Conservation (phyloP, 2,797 vertebrate genomes). For the Poeciliopsis infans region DNA sequence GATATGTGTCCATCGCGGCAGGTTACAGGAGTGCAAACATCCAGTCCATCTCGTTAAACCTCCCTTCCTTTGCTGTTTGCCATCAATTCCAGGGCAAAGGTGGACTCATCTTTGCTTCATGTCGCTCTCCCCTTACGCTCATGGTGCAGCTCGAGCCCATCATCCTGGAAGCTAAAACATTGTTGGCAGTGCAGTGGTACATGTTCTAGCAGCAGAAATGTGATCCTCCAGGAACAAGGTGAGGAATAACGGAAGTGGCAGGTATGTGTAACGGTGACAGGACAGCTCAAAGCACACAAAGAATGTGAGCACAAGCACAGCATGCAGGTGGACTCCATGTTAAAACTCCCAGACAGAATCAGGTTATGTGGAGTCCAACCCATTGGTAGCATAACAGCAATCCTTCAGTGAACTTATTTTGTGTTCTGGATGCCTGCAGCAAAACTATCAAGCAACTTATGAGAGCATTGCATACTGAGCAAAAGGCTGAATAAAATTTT, state of each 20-base stretch:
- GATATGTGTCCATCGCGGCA: conserved; percentile 10
- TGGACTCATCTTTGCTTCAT: conserved; percentile 22
- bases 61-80: conserved; percentile 50
- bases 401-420: not conserved
- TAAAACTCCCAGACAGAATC: not conserved
- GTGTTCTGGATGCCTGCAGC: not conserved
- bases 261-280: conserved; percentile 30
- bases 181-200: conserved; percentile 43
- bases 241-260: conserved; percentile 37
- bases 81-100: conserved; percentile 36
- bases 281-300: conserved; percentile 9
- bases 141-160: conserved; percentile 37
- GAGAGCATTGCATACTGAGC: not conserved
- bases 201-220: conserved; percentile 41
- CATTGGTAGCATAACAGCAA: not conserved
- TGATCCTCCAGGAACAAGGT: conserved; percentile 50
- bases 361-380: not conserved
- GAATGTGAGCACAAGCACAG: conserved; percentile 1
- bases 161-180: conserved; percentile 40
- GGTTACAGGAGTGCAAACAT: conserved; percentile 29
- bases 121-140: conserved; percentile 1
- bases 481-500: not conserved
- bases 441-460: not conserved
- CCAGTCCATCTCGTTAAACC: conserved; percentile 31
- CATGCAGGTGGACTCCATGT: conserved; percentile 17